phyloP scores from a whole-genome alignment of 2,113 vertebrate species.

The Seriola quinqueradiata region DNA sequence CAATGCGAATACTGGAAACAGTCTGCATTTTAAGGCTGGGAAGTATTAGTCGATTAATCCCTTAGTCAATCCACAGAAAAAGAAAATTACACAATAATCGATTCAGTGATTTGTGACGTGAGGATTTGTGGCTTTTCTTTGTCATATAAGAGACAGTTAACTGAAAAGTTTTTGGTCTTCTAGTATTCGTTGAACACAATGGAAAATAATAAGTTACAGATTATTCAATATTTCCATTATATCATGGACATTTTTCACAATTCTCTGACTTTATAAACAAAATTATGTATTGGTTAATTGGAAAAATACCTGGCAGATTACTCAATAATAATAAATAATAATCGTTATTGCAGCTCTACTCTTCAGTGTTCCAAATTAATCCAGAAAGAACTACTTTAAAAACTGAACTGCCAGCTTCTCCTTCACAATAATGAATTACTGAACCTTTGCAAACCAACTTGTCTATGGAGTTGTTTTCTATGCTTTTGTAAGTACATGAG shows the following conservation, averaged over 20 bases:
- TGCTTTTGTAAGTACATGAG: neutral
- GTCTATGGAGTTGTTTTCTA: neutral
- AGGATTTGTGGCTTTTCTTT: neutral
- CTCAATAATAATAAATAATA: no score
- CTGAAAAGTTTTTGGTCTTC: neutral
- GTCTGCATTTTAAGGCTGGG: no score
- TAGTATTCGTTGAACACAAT: neutral
- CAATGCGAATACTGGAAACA: no score
- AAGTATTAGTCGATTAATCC: no score
- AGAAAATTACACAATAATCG: no score
- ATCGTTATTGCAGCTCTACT: neutral
- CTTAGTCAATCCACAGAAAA: no score
- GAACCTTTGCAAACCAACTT: no score
- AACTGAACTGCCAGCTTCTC: neutral
- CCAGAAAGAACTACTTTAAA: no score
- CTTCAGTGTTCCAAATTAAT: neutral
- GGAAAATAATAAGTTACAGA: neutral
- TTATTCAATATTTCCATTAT: neutral
- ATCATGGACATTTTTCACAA: neutral
- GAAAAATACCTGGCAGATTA: neutral
- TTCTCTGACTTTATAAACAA: neutral
- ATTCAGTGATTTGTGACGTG: neutral
- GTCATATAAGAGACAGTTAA: neutral
- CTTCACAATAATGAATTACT: conserved; percentile 2
- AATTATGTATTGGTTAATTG: neutral